phyloP scores from a whole-genome alignment of 1,140 invertebrate species.

The Aphidius ervi region DNA sequence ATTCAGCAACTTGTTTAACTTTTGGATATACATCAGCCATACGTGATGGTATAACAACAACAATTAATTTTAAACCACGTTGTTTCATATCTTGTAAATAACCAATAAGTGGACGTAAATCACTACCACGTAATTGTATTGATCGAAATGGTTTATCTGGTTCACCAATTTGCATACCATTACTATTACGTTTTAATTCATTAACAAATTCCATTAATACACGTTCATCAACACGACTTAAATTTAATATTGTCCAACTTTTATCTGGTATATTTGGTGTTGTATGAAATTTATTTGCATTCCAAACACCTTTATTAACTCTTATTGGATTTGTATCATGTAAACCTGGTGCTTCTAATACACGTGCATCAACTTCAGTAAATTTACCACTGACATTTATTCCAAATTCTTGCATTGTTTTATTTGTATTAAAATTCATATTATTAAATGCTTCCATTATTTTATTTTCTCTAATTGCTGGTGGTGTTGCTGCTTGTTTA shows the following conservation, averaged over 20 bases:
- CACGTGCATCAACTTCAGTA: conserved; percentile 55
- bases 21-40: conserved; percentile 26
- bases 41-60: conserved; percentile 52
- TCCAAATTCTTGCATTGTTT: conserved; percentile 57
- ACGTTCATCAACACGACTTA: conserved; percentile 28
- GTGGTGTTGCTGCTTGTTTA: conserved; percentile 57
- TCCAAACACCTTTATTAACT: conserved; percentile 52
- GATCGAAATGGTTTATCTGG: conserved; percentile 26
- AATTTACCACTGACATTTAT: conserved; percentile 55
- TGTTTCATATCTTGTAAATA: conserved; percentile 31
- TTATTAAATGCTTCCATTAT: conserved; percentile 57
- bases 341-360: conserved; percentile 56
- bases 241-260: conserved; percentile 50
- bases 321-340: conserved; percentile 41
- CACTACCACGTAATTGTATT: neutral
- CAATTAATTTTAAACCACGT: conserved; percentile 44
- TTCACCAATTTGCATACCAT: conserved; percentile 33
- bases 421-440: conserved; percentile 51
- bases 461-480: conserved; percentile 58
- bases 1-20: conserved; percentile 74
- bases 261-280: conserved; percentile 21
- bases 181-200: neutral
- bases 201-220: conserved; percentile 11
- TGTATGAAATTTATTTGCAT: conserved; percentile 38
- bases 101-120: conserved; percentile 14